Evolutionary conservation across 2,113 vertebrate genomes (phyloP), one percentile per base, ranked within the genome.

Genomic region (Beaufortia kweichowensis): DNA sequence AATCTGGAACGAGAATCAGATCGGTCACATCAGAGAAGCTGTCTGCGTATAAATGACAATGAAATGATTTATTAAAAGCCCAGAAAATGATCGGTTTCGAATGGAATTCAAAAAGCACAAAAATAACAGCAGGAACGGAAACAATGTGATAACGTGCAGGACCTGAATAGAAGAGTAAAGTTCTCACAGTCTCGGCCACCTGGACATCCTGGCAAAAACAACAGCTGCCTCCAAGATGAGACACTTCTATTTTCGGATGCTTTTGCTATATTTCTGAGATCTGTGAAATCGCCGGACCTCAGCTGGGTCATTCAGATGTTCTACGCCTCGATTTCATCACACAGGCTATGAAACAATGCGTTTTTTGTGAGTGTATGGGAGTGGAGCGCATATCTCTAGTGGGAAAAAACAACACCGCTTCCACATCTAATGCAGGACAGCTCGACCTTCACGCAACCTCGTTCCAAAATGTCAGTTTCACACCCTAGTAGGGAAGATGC

Each of bases 141-240:
- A 88, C 86, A 84, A 87, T 82, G 57, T 69, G 33, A 10, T 26
- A 41, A 71, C 39, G 33, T 69, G 21, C 29, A 39, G 53, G 53
- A 41, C 39, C 68, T 39, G 24, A 55, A 71, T 29, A 39, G 33
- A 71, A 71, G 53, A 59, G 68, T 23, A 23, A 71, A 43, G 59
- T 77, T 86, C 79, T 82, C 84, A 85, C 86, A 86, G 86, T 92
- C 89, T 86, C 50, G 91, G 93, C 94, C 96, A 98, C 94, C 95
- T 98, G 95, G 92, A 92, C 87, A 90, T 89, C 90, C 74, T 96
- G 95, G 94, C 93, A 85, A 94, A 96, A 98, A 98, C 95, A 98
- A 95, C 89, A 92, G 90, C 94, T 98, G 95, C 90, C 94, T 95
- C 83, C 79, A 90, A 88, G 91, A 94, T 95, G 93, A 96, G 92